Base-by-base conservation (phyloP, 1,140 invertebrate species). In the Tyrophagus putrescentiae region DNA sequence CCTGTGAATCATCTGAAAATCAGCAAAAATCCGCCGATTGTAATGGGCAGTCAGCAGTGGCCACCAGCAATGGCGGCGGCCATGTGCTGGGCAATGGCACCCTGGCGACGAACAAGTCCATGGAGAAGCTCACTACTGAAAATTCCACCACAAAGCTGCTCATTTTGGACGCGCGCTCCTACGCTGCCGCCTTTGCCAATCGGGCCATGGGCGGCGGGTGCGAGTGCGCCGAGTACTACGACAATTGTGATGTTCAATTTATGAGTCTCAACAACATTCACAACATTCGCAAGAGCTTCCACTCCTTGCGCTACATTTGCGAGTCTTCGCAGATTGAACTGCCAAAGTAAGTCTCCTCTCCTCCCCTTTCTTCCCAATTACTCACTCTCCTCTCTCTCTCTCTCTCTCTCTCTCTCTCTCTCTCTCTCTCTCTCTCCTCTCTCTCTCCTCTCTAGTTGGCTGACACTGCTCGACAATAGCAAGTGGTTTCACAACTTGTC, bases 211-310 rank as follows among this genome's bases (percentile, higher is more conserved):
- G 93, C 31, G 94, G 94, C 50, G 94, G 94, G 25, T 91, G 85
- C 72, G 94, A 98, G 73, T 93, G 86, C 72, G 80, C 83, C n/a
- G 86, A 90, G 72, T 93, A 94, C 77, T 97, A 97, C 76, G 82
- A 84, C 0, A 82, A 80, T 67, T 87, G 88, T 68, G 91, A 96
- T 72, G 91, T 97, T 60, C 82, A 91, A 70, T 98, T 95, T 71
- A 96, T 97, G 91, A 87, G 86, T 72, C 74, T 98, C 70, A 85
- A 90, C 52, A 98, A 98, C 73, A 97, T 98, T 64, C 93, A 97
- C 74, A 82, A 85, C 54, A 87, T 97, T 67, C 77, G 93, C 32
- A 88, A 87, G 66, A 76, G 76, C 64, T 80, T 78, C 64, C 65
- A 72, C 50, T 68, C 71, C 54, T 60, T 79, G 2, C 63, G 78